Evolutionary conservation across 2,113 vertebrate genomes (phyloP).

Genomic region (Vombatus ursinus): DNA sequence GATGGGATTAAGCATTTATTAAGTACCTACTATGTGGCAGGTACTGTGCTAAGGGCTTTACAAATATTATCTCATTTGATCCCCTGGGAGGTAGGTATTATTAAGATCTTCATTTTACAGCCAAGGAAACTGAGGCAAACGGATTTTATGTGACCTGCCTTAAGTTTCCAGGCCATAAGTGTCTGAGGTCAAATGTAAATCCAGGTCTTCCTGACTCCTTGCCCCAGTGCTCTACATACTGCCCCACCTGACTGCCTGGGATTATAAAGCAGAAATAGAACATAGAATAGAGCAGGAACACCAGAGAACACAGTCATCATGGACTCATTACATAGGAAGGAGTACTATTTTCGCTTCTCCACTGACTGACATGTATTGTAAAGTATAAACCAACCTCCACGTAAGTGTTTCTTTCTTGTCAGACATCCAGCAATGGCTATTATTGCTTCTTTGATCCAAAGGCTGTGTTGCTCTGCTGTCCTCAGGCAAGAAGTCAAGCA

Average conservation of each 20-base stretch:
- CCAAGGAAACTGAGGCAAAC: not conserved
- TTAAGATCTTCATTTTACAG: not conserved
- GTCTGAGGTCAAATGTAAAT: not conserved
- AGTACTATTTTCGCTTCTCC: not conserved
- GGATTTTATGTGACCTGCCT: not conserved
- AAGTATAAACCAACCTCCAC: not conserved
- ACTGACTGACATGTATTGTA: not conserved
- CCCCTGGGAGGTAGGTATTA: not conserved
- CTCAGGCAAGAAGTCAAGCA: conserved; percentile 2
- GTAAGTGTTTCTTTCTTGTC: conserved; percentile 20
- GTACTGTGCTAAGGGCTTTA: not conserved
- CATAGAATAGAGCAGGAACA: not conserved
- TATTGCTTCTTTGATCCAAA: not conserved
- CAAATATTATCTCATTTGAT: not conserved
- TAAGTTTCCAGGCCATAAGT: not conserved
- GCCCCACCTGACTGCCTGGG: not conserved
- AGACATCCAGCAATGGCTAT: conserved; percentile 18
- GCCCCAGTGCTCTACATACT: not conserved
- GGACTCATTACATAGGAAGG: not conserved
- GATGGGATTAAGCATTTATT: not conserved
- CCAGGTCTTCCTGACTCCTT: not conserved
- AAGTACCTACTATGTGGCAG: not conserved
- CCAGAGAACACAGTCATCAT: not conserved
- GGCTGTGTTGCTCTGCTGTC: not conserved
- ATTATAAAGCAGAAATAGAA: not conserved